Evolutionary conservation across 2,797 vertebrate genomes (phyloP), one percentile per base, ranked within the genome.

Genomic region (Danio choprae): DNA sequence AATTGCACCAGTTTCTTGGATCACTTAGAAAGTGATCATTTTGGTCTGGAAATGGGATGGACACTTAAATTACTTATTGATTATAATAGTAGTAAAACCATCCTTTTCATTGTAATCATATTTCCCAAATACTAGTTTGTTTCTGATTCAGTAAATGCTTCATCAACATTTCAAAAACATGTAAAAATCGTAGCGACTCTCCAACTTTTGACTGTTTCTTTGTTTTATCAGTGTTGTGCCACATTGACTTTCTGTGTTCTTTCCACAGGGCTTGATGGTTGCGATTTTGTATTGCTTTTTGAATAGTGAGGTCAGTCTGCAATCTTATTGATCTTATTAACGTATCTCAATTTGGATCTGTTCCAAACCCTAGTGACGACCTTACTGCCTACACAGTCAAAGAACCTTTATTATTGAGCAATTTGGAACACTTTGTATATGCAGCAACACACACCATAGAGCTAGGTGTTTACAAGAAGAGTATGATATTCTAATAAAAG

Each of bases 251-350:
- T 79, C 9, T 43, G 16, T 89, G 15, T 85, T 78, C 85, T 85
- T 89, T 63, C 83, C 86, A 43, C 87, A 98, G 97, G 97, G 97
- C n/a, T 86, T 98, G 48, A 95, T 96, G 51, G 96, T 98, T 62
- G 96, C 96, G 0, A 89, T 98, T 43, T 92, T 98, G 7, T 98
- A 99, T 84, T 98, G 97, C 83, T 98, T 98, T 90, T 90, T 99
- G 78, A 98, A 98, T 90, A 96, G 94, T 9, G 97, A 98, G 90
- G 97, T 98, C 90, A 95, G 95, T 90, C 51, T 46, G 20, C 13
- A 58, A 11, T 46, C 5, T 59, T 44, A 59, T 46, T 43, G 6
- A 46, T 73, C 13, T 36, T 12, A 44, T 59, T 58, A 7, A 29
- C 50, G 3, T 12, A 55, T 58, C 40, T 43, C 38, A 29, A 4